These are phyloP conservation scores for Gymnosoma rotundatum DNA, from an alignment of 2,888 invertebrate species.

Conservation along the genomic window DNA sequence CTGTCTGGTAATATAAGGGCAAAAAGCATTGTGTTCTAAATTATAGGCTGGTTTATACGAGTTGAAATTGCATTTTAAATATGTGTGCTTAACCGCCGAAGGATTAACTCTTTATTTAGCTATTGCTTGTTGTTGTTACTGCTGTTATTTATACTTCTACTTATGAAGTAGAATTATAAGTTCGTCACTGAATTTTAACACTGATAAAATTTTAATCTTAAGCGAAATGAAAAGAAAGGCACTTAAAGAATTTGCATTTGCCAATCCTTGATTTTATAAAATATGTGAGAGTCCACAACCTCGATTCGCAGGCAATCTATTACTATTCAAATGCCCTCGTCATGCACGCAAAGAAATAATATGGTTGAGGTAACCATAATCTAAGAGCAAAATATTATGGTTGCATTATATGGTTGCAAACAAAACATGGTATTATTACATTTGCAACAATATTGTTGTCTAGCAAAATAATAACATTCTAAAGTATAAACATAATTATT, in stretches of 20 bases:
- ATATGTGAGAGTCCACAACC: too few species aligned
- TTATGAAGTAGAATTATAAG: background rate
- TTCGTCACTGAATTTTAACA: background rate
- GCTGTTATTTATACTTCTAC: background rate
- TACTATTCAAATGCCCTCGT: too few species aligned
- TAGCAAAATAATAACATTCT: too few species aligned
- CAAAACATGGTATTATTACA: too few species aligned
- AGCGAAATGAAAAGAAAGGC: background rate
- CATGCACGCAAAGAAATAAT: too few species aligned
- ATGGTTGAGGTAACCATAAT: too few species aligned
- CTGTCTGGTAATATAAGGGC: constrained; percentile 55
- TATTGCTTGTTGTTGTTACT: background rate
- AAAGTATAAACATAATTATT: too few species aligned
- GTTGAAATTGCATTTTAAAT: constrained; percentile 1
- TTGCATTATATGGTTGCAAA: too few species aligned
- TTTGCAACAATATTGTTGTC: too few species aligned
- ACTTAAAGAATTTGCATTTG: background rate
- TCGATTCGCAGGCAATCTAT: too few species aligned
- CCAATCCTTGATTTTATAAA: too few species aligned
- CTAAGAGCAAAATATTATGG: too few species aligned
- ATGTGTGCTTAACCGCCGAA: constrained; percentile 11
- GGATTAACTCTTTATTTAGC: background rate
- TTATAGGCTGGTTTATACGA: constrained; percentile 50
- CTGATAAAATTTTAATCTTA: background rate
- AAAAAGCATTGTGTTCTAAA: constrained; percentile 36